A percentile compares a stretch with the other conserved stretches of the same genome.
phyloP scores from a whole-genome alignment of 2,888 invertebrate species.

The Pharmacophagus antenor region DNA sequence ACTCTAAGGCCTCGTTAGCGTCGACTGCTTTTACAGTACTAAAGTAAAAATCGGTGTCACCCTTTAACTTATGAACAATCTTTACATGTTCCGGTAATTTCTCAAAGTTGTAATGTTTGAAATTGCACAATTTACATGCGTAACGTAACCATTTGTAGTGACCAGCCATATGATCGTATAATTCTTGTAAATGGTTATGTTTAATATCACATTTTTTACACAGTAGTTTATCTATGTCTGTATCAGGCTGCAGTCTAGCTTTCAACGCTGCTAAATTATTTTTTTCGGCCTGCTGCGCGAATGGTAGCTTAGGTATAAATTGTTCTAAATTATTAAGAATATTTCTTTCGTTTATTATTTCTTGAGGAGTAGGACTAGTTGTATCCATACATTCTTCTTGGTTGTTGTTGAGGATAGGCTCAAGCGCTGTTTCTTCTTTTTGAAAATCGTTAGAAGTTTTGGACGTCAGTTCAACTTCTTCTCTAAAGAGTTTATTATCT shows the following conservation, averaged over 20 bases:
- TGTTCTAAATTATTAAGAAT: conserved; percentile 28
- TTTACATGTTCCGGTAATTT: conserved; percentile 85
- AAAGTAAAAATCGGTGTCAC: conserved; percentile 74
- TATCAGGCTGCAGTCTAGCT: conserved; percentile 59
- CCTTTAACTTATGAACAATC: conserved; percentile 81
- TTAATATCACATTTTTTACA: conserved; percentile 79
- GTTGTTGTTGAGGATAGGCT: conserved; percentile 1
- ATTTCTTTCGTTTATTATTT: conserved; percentile 28
- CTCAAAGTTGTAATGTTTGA: conserved; percentile 83
- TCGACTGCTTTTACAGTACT: conserved; percentile 73
- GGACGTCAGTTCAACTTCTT: conserved; percentile 13
- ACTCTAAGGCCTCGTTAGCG: conserved; percentile 61
- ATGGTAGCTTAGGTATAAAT: conserved; percentile 50
- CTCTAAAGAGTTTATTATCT: conserved; percentile 23
- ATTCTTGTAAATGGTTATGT: conserved; percentile 70
- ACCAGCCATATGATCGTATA: conserved; percentile 82
- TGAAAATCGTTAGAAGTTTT: conserved; percentile 13
- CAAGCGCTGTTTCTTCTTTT: conserved; percentile 7
- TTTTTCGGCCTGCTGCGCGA: conserved; percentile 62
- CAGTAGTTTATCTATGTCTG: conserved; percentile 60
- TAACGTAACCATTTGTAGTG: conserved; percentile 88
- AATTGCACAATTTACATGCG: conserved; percentile 87
- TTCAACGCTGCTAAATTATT: conserved; percentile 64
- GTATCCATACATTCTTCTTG: conserved; percentile 20
- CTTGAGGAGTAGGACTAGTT: conserved; percentile 3